Evolutionary conservation across 1,140 invertebrate genomes (phyloP).

Genomic region (Ips typographus): DNA sequence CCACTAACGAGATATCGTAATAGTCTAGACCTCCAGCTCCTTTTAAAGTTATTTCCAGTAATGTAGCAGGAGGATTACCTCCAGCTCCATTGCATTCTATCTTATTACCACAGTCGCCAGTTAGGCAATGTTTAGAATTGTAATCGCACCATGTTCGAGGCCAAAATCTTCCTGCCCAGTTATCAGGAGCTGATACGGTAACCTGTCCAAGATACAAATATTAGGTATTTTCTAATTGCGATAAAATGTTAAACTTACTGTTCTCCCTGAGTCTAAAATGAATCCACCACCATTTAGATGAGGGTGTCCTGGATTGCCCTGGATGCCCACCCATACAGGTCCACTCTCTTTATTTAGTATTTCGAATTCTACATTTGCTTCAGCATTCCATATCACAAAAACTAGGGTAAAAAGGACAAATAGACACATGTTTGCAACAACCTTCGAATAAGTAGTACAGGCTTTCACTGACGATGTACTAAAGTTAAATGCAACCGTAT

Average conservation of each 20-base stretch:
- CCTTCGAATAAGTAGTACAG: too few relatives aligned
- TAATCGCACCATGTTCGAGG: constrained; percentile 52
- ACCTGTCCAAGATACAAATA: constrained; percentile 6
- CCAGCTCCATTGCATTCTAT: constrained; percentile 52
- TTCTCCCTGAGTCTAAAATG: constrained; percentile 20
- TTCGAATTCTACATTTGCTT: constrained; percentile 28
- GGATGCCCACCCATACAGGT: constrained; percentile 38
- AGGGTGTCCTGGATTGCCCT: constrained; percentile 35
- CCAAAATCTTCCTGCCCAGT: constrained; percentile 53
- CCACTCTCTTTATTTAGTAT: constrained; percentile 33
- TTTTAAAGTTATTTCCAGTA: constrained; percentile 52
- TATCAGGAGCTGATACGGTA: constrained; percentile 35
- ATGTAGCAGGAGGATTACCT: constrained; percentile 52
- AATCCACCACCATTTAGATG: constrained; percentile 35
- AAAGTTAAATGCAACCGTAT: too few relatives aligned
- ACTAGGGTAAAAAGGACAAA: too few relatives aligned
- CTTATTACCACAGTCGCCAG: constrained; percentile 52
- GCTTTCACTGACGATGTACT: too few relatives aligned
- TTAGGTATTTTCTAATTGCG: neutral
- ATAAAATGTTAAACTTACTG: constrained; percentile 23
- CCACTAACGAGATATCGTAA: constrained; percentile 56
- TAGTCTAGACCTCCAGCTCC: constrained; percentile 50
- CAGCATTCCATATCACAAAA: neutral
- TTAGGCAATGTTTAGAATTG: constrained; percentile 45
- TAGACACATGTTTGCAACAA: too few relatives aligned